phyloP scores from a whole-genome alignment of 1,140 invertebrate genomes.

The Drosophila sproati region DNA sequence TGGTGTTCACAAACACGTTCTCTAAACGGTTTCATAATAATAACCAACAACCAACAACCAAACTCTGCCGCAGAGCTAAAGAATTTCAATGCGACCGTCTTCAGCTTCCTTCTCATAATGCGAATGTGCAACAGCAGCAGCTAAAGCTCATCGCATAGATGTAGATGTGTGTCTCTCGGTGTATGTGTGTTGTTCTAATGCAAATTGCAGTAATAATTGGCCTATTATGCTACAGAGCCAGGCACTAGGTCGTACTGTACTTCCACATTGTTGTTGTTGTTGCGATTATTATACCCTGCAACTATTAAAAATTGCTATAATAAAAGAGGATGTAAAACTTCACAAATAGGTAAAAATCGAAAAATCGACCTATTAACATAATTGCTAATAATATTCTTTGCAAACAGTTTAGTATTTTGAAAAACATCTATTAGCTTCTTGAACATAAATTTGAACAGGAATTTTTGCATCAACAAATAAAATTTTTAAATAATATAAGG shows the following conservation, averaged over 20 bases:
- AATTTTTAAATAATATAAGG: too few relatives aligned
- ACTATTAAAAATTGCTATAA: not conserved
- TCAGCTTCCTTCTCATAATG: conserved; percentile 68
- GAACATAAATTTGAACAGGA: too few relatives aligned
- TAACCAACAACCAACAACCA: conserved; percentile 29
- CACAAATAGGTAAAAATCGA: too few relatives aligned
- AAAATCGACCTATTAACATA: too few relatives aligned
- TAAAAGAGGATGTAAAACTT: not conserved
- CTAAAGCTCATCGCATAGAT: conserved; percentile 32
- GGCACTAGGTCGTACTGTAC: conserved; percentile 65
- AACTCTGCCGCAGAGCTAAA: conserved; percentile 47
- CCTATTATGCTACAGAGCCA: conserved; percentile 75
- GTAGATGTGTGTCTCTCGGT: conserved; percentile 18
- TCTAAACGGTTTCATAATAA: conserved; percentile 84
- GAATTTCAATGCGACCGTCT: conserved; percentile 58
- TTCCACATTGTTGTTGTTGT: conserved; percentile 30
- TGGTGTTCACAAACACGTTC: conserved; percentile 83
- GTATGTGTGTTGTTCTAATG: conserved; percentile 62
- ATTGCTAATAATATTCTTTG: too few relatives aligned
- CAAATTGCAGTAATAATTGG: conserved; percentile 83
- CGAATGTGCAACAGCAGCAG: conserved; percentile 28
- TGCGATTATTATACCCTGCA: not conserved
- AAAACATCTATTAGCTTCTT: too few relatives aligned
- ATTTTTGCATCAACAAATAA: too few relatives aligned
- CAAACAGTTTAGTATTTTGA: too few relatives aligned